phyloP scores from a whole-genome alignment of 2,797 vertebrate species.

The Peromyscus melanophrys region DNA sequence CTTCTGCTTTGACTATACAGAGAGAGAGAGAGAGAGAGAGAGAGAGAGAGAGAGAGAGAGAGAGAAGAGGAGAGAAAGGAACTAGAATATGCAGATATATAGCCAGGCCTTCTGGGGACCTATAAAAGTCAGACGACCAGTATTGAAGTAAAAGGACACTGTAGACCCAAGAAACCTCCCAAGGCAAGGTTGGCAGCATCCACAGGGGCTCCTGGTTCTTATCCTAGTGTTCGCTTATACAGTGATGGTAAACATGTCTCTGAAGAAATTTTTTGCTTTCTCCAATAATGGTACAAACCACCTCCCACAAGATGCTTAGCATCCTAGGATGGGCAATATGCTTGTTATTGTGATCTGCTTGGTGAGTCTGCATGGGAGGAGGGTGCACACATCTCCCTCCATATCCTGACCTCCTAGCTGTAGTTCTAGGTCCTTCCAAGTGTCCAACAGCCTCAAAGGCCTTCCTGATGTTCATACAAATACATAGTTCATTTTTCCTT shows the following conservation, averaged over 20 bases:
- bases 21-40: too few relatives aligned
- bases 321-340: too few relatives aligned
- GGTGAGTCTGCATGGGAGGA: background rate
- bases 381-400: background rate
- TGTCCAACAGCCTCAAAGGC: background rate
- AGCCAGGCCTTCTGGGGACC: background rate
- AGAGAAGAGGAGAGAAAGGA: background rate
- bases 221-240: background rate
- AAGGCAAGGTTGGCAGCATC: background rate
- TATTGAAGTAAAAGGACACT: background rate
- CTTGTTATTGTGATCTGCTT: background rate
- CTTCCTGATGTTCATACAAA: background rate
- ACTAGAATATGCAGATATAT: background rate
- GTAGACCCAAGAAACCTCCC: background rate
- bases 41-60: too few relatives aligned
- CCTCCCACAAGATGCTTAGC: background rate
- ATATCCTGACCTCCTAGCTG: background rate
- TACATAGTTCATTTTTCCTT: background rate
- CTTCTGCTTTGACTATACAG: background rate
- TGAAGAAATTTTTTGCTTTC: constrained; percentile 53
- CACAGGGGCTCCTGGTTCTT: background rate
- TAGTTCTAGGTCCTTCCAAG: background rate
- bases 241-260: constrained; percentile 30
- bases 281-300: background rate
- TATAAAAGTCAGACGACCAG: background rate